A percentile compares a stretch with the other conserved stretches of the same genome.
phyloP scores from a whole-genome alignment of 1,140 invertebrate species.

The Anadara kagoshimensis region DNA sequence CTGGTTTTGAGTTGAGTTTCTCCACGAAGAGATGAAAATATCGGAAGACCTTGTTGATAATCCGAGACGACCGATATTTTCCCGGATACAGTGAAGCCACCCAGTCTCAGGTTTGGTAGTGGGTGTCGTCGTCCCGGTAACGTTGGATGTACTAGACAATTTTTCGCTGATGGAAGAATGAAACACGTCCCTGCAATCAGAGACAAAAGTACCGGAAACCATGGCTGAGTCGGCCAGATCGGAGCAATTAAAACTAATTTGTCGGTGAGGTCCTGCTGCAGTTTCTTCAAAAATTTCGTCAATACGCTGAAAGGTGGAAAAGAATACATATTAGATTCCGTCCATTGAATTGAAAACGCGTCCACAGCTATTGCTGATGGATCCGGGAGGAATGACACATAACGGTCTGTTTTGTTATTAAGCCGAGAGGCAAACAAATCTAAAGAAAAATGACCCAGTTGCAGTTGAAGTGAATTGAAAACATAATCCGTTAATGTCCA shows the following conservation, averaged over 20 bases:
- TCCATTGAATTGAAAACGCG: constrained; percentile 30
- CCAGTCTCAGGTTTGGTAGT: constrained; percentile 9
- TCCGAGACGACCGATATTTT: not conserved
- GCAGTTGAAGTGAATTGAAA: not conserved
- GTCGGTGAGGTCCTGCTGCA: constrained; percentile 12
- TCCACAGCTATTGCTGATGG: constrained; percentile 22
- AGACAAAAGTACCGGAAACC: constrained; percentile 16
- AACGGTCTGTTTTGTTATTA: constrained; percentile 24
- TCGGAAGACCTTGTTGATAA: constrained; percentile 23
- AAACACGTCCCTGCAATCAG: constrained; percentile 1
- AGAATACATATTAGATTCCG: constrained; percentile 1
- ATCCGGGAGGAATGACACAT: constrained; percentile 34
- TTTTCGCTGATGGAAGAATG: not conserved
- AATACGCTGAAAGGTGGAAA: constrained; percentile 40
- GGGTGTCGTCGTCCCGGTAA: not conserved
- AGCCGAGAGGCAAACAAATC: constrained; percentile 39
- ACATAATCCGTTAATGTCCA: constrained; percentile 31
- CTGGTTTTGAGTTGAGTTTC: constrained; percentile 11
- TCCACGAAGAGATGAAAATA: constrained; percentile 26
- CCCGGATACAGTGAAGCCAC: constrained; percentile 27
- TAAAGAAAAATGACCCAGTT: constrained; percentile 12
- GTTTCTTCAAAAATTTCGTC: constrained; percentile 13
- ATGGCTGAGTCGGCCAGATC: constrained; percentile 36
- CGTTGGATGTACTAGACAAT: not conserved
- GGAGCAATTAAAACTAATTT: constrained; percentile 24